Evolutionary conservation across 2,797 vertebrate genomes (phyloP), one percentile per base, ranked within the genome.

Genomic region (Mycteria americana): DNA sequence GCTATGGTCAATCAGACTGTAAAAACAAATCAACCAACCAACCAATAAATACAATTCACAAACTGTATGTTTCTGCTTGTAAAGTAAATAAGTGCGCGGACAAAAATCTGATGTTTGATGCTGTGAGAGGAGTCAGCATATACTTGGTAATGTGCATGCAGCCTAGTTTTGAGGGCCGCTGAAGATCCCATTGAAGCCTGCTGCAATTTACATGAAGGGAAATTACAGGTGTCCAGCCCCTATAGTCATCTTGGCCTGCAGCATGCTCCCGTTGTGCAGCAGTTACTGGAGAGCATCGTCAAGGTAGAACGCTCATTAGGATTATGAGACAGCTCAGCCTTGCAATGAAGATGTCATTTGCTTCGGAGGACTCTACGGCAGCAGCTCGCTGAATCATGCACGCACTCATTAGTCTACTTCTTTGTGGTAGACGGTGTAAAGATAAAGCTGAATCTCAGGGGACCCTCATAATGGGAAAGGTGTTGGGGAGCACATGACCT

Each of bases 361-460:
- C 28, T 57, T 56, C 17, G 23, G 16, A 63, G 7, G 4, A 68
- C 31, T 51, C 43, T 25, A 27, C 12, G 25, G 14, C 46, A 51
- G 67, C 30, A 70, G 10, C 30, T 39, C 0, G 0, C 35, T 76
- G 18, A 15, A 63, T 15, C 11, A 6, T 0, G 0, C 7, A 18
- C 24, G 4, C 21, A 6, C 9, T 51, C 13, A 43, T 51, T 45
- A 65, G 10, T 5, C 43, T 54, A 31, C 14, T n/a, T 46, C 59
- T 88, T 59, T 37, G 30, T 30, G 28, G 22, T 9, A 62, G 62
- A n/a, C 18, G 18, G 28, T 6, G 14, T 51, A 93, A 90, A 90
- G 11, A 7, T 59, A 41, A 88, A 80, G 65, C 15, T 88, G 48
- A 72, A 56, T 82, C 41, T 57, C 37, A 28, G 10, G n/a, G 68